phyloP scores from a whole-genome alignment of 2,797 vertebrate genomes.

The Chanos chanos region DNA sequence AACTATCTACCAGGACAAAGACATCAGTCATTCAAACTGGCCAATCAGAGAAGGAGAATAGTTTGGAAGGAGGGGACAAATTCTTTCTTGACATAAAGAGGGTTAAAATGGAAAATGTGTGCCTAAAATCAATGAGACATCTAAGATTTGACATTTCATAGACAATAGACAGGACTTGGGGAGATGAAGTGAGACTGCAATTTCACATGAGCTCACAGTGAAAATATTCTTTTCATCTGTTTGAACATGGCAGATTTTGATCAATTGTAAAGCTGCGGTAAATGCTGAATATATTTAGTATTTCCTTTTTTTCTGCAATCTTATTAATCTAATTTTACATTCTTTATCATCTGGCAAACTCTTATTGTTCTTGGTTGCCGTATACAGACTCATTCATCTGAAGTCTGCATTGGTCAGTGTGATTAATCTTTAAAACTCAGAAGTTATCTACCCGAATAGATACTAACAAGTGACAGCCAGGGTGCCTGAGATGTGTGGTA shows the following conservation, averaged over 20 bases:
- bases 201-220: constrained; percentile 73
- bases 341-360: too few relatives aligned
- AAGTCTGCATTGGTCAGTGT: too few relatives aligned
- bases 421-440: too few relatives aligned
- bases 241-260: too few relatives aligned
- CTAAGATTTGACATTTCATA: constrained; percentile 60
- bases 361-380: too few relatives aligned
- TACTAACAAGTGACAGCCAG: neutral
- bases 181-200: constrained; percentile 81
- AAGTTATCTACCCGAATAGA: too few relatives aligned
- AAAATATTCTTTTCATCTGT: too few relatives aligned
- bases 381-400: too few relatives aligned
- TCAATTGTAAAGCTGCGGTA: too few relatives aligned
- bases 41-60: constrained; percentile 41
- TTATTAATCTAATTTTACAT: too few relatives aligned
- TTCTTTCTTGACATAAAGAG: constrained; percentile 28
- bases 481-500: constrained; percentile 64
- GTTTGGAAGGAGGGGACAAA: constrained; percentile 19
- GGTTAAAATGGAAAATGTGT: constrained; percentile 38
- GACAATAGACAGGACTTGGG: constrained; percentile 76
- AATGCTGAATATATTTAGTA: neutral
- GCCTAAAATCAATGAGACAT: constrained; percentile 28
- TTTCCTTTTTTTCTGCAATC: neutral
- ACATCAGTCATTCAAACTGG: constrained; percentile 53
- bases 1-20: constrained; percentile 87